Percentiles rank a stretch among this genome's conserved stretches.
These are phyloP conservation scores for Gerris lacustris DNA, from an alignment of 2,888 invertebrate species.

Conservation along the genomic window DNA sequence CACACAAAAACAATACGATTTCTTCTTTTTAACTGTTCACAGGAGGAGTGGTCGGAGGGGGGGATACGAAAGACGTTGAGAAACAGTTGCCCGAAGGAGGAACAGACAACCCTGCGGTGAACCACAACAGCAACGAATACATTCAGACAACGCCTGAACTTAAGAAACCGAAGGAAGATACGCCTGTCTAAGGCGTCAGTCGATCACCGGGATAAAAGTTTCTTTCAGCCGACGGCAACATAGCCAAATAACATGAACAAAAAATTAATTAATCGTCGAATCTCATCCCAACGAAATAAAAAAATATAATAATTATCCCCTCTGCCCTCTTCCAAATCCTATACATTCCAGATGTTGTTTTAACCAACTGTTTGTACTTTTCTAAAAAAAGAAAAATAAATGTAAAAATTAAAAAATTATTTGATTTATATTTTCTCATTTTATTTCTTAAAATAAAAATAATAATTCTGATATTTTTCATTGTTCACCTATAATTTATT, in stretches of 20 bases:
- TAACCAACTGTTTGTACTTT: neutral
- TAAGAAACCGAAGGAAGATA: constrained; percentile 48
- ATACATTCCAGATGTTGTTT: constrained; percentile 1
- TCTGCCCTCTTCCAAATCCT: neutral
- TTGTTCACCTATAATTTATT: no score
- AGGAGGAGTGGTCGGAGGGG: constrained; percentile 32
- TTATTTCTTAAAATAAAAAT: no score
- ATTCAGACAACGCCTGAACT: constrained; percentile 46
- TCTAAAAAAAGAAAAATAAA: no score
- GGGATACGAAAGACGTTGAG: constrained; percentile 34
- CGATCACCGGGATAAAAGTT: neutral
- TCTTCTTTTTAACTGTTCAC: constrained; percentile 16
- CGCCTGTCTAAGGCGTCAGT: constrained; percentile 40
- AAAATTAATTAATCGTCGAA: neutral
- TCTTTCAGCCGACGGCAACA: no score
- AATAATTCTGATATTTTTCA: no score
- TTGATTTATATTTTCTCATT: no score
- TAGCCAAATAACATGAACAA: no score
- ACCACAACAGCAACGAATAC: constrained; percentile 46
- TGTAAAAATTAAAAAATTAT: no score
- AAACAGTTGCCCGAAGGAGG: constrained; percentile 35
- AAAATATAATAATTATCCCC: no score
- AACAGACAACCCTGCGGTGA: constrained; percentile 36
- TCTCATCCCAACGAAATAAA: neutral
- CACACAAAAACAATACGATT: neutral